Conservation (phyloP, 2,888 invertebrate genomes). For the Dicyrtomina minuta region DNA sequence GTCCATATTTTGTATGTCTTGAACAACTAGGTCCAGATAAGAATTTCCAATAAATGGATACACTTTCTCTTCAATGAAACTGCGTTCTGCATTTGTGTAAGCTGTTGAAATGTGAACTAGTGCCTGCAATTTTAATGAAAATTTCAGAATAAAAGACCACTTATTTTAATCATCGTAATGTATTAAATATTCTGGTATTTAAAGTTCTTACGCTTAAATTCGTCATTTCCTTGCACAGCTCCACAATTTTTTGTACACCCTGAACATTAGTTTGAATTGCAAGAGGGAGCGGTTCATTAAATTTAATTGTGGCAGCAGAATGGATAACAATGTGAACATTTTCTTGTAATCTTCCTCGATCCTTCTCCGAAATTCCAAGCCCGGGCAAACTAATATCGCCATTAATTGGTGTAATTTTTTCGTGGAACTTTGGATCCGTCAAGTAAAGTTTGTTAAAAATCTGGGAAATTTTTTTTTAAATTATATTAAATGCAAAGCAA, state of each 20-base stretch:
- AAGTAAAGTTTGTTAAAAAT: not conserved
- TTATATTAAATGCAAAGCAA: too few species aligned
- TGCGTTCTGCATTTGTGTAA: conserved; percentile 71
- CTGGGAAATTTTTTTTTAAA: conserved; percentile 3
- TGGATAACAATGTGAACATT: too few species aligned
- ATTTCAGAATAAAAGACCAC: not conserved
- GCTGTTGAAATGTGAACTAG: conserved; percentile 79
- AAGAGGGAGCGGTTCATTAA: conserved; percentile 90
- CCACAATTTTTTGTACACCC: conserved; percentile 85
- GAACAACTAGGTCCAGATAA: too few species aligned
- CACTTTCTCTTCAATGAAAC: conserved; percentile 68
- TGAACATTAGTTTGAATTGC: conserved; percentile 94
- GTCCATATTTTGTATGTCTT: too few species aligned
- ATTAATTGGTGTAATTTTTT: conserved; percentile 68
- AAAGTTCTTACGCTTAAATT: conserved; percentile 69
- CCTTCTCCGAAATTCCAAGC: conserved; percentile 74
- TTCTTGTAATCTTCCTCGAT: conserved; percentile 74
- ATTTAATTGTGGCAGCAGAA: conserved; percentile 95
- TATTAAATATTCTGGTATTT: not conserved
- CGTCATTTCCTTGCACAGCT: conserved; percentile 85
- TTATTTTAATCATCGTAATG: not conserved
- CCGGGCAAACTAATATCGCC: conserved; percentile 83
- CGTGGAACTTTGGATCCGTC: conserved; percentile 64
- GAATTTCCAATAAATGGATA: too few species aligned
- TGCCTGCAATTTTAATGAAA: conserved; percentile 59